phyloP scores from a whole-genome alignment of 2,888 invertebrate species.

The Scrobipalpa atriplicella region DNA sequence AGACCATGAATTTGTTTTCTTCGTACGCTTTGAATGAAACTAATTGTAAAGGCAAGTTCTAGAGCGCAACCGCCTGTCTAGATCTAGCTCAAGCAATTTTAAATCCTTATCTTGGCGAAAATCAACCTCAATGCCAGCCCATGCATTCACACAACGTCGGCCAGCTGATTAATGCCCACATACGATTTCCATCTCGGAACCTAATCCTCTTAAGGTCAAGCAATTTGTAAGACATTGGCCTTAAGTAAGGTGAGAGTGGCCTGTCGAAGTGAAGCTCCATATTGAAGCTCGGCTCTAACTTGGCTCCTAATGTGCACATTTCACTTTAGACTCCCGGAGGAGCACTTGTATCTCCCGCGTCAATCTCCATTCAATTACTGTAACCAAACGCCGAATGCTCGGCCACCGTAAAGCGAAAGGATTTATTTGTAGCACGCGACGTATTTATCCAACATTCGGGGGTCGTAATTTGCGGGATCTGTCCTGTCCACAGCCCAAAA shows the following conservation, averaged over 20 bases:
- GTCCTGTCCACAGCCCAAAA: not conserved
- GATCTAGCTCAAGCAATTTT: conserved; percentile 7
- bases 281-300: conserved; percentile 7
- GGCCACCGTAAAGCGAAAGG: not conserved
- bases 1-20: conserved; percentile 17
- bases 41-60: conserved; percentile 24
- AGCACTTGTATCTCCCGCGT: conserved; percentile 16
- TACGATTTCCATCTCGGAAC: conserved; percentile 22
- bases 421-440: conserved; percentile 19
- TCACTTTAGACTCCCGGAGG: conserved; percentile 15
- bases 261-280: not conserved
- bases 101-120: conserved; percentile 5
- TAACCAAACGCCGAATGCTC: not conserved
- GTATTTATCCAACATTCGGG: conserved; percentile 6
- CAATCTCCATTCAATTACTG: conserved; percentile 25
- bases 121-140: not conserved
- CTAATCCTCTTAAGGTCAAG: conserved; percentile 25
- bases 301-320: conserved; percentile 1
- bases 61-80: conserved; percentile 3
- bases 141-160: not conserved
- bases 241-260: conserved; percentile 24
- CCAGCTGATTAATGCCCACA: conserved; percentile 16
- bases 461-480: conserved; percentile 4
- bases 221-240: conserved; percentile 27
- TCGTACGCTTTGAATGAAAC: conserved; percentile 7